Evolutionary conservation across 2,888 invertebrate genomes (phyloP).

Genomic region (Diaphora mendica): DNA sequence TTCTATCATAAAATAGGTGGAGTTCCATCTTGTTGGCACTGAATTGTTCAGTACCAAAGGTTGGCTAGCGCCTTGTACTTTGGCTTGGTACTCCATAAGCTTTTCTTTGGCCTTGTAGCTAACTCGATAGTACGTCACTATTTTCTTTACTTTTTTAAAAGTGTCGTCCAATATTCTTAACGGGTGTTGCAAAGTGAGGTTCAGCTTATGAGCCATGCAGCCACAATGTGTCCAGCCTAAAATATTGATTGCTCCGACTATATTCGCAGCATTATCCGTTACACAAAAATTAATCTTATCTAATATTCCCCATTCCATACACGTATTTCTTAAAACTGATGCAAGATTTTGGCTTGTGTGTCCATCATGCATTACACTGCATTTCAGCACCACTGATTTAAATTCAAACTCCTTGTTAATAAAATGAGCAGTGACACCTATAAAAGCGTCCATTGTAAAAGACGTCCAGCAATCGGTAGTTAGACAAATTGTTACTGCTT

Average conservation of each 20-base stretch:
- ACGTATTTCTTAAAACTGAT: too few relatives aligned
- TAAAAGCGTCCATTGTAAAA: background rate
- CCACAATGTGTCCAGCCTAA: slow-evolving; percentile 45
- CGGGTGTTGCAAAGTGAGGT: background rate
- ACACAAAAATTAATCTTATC: slow-evolving; percentile 18
- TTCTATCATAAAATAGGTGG: slow-evolving; percentile 26
- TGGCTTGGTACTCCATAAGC: background rate
- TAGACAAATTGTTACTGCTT: background rate
- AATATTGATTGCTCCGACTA: slow-evolving; percentile 14
- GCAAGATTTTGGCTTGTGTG: too few relatives aligned
- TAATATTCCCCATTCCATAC: background rate
- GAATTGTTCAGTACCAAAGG: background rate
- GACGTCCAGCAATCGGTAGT: slow-evolving; percentile 15
- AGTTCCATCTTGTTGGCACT: background rate
- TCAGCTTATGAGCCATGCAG: slow-evolving; percentile 20
- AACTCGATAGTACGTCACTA: background rate
- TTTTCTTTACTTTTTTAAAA: background rate
- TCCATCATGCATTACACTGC: background rate
- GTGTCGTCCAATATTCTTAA: background rate
- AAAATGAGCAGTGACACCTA: slow-evolving; percentile 13
- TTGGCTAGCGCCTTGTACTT: background rate
- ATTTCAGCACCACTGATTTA: slow-evolving; percentile 9
- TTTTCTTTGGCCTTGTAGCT: background rate
- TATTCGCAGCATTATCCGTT: slow-evolving; percentile 29
- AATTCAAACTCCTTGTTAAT: background rate